Evolutionary conservation across 2,113 vertebrate species (phyloP).

Genomic region (Neogale vison): DNA sequence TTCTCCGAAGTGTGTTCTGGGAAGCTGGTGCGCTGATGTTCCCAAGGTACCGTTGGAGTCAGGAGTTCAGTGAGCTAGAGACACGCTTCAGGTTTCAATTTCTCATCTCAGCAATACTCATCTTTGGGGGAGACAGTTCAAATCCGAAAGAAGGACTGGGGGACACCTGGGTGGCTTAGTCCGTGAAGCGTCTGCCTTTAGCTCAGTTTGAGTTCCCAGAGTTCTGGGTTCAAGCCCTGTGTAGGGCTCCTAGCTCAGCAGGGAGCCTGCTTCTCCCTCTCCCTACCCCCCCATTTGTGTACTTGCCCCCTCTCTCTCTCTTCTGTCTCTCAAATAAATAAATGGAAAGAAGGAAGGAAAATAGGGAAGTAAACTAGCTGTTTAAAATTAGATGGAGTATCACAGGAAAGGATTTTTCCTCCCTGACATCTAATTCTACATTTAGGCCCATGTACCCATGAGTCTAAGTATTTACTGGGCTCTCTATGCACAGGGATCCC

Average conservation of each 20-base stretch:
- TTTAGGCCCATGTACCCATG: neutral
- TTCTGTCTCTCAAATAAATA: neutral
- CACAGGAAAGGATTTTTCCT: neutral
- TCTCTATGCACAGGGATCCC: neutral
- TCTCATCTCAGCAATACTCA: neutral
- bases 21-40: neutral
- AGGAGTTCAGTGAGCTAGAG: neutral
- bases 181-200: neutral
- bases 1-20: neutral
- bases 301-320: neutral
- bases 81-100: neutral
- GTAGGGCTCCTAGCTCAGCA: neutral
- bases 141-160: neutral
- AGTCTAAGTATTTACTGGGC: neutral
- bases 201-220: neutral
- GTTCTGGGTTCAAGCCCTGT: neutral
- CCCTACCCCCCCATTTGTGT: too few relatives aligned
- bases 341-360: neutral
- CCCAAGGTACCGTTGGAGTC: neutral
- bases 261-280: neutral
- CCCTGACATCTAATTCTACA: neutral
- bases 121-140: neutral
- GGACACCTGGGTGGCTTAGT: neutral
- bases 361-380: neutral
- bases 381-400: neutral